Conservation (phyloP, 2,797 vertebrate genomes). For the Spinibarbus caldwelli region DNA sequence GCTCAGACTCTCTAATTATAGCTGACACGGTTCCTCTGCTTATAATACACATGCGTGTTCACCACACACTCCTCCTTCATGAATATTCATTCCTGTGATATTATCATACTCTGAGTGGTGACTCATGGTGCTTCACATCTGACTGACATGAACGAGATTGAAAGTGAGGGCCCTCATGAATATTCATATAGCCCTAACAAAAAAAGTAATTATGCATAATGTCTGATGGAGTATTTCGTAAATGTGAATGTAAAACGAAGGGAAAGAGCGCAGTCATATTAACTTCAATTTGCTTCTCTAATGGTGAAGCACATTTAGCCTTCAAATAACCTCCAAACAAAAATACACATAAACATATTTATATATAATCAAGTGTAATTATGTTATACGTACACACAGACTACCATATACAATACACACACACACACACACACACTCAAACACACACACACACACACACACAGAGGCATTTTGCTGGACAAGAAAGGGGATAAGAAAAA, state of each 20-base stretch:
- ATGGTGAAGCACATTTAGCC: constrained; percentile 4
- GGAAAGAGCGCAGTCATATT: neutral
- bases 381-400: too few relatives aligned
- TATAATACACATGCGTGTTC: constrained; percentile 24
- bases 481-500: constrained; percentile 15
- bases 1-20: constrained; percentile 45
- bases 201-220: constrained; percentile 53
- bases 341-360: too few relatives aligned
- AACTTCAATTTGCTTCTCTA: constrained; percentile 44
- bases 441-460: neutral
- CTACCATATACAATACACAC: too few relatives aligned
- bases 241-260: constrained; percentile 27
- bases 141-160: constrained; percentile 53
- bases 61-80: constrained; percentile 30
- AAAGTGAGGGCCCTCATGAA: constrained; percentile 46
- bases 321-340: constrained; percentile 11
- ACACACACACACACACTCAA: too few relatives aligned
- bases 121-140: constrained; percentile 53
- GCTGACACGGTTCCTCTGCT: constrained; percentile 21
- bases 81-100: constrained; percentile 57
- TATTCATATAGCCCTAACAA: constrained; percentile 50
- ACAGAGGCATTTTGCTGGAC: neutral
- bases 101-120: constrained; percentile 47
- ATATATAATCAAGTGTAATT: neutral
- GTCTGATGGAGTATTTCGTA: constrained; percentile 41